These are phyloP conservation scores for Epizoanthus ramosus DNA, from an alignment of 92 coral and sea anemone species.

Conservation along the genomic window DNA sequence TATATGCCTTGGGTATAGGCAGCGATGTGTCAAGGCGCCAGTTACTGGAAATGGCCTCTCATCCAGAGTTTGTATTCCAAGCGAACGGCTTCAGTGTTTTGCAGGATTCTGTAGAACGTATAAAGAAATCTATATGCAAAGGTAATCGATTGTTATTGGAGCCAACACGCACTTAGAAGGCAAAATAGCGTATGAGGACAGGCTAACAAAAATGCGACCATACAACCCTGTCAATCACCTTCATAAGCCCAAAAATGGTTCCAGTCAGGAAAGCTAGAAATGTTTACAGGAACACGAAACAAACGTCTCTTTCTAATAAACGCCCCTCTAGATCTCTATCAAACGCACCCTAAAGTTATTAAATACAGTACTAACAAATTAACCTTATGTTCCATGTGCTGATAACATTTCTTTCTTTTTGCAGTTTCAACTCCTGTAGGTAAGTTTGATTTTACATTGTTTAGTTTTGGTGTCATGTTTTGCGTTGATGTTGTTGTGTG, in stretches of 20 bases:
- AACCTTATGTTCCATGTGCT: not conserved
- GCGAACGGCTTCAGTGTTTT: conserved; percentile 1
- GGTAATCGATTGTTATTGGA: not conserved
- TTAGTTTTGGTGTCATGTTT: not conserved
- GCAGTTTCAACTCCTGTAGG: conserved; percentile 27
- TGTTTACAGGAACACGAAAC: too few species aligned
- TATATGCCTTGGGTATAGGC: conserved; percentile 33
- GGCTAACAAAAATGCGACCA: too few species aligned
- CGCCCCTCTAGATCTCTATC: too few species aligned
- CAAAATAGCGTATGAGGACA: too few species aligned
- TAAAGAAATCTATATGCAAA: conserved; percentile 17
- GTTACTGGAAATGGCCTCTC: conserved; percentile 14
- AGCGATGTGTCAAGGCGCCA: not conserved
- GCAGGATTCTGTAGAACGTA: not conserved
- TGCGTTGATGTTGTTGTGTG: not conserved
- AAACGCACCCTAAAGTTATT: too few species aligned
- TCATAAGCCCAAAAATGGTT: too few species aligned
- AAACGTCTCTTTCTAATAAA: too few species aligned
- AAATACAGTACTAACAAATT: too few species aligned
- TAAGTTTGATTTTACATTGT: conserved; percentile 6
- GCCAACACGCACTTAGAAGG: too few species aligned
- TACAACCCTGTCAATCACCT: too few species aligned
- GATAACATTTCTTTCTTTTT: not conserved
- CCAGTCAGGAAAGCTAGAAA: too few species aligned
- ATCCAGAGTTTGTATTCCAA: conserved; percentile 34